These are phyloP conservation scores for Mellivora capensis DNA, from an alignment of 2,113 vertebrate species.

Conservation along the genomic window DNA sequence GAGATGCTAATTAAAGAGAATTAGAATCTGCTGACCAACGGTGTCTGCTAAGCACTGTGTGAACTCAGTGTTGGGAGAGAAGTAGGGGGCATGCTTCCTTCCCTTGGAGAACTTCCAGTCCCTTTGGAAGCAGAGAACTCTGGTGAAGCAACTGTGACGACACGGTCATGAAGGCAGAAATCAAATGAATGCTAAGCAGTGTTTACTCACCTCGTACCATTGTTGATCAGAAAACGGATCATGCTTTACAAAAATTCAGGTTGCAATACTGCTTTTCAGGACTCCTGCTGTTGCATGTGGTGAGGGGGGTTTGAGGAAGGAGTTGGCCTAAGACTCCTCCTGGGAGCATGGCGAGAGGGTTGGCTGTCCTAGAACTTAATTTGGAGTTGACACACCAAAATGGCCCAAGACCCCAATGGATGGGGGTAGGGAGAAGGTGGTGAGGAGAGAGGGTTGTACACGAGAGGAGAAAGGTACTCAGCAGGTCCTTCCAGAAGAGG, in stretches of 20 bases:
- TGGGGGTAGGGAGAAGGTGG: neutral
- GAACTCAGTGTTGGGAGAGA: rapidly evolving
- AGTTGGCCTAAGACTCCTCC: neutral
- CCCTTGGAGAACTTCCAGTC: neutral
- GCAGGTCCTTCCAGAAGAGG: neutral
- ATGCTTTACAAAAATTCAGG: neutral
- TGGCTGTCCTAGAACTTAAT: neutral
- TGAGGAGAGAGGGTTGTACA: neutral
- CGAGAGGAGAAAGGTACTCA: neutral
- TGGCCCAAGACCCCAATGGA: neutral
- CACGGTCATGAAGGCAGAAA: neutral
- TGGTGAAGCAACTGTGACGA: neutral
- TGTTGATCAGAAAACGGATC: neutral
- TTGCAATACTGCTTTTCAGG: neutral
- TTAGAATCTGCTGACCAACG: neutral
- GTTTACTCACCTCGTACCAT: neutral
- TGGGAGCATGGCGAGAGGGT: neutral
- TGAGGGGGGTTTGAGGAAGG: neutral
- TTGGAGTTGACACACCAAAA: neutral
- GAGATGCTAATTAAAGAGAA: neutral
- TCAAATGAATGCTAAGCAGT: neutral
- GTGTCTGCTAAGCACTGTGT: neutral
- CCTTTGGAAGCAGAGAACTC: neutral
- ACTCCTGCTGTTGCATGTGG: neutral
- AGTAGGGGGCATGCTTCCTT: neutral